These are phyloP conservation scores for Uropetala carovei DNA, from an alignment of 2,888 invertebrate genomes.

Conservation along the genomic window DNA sequence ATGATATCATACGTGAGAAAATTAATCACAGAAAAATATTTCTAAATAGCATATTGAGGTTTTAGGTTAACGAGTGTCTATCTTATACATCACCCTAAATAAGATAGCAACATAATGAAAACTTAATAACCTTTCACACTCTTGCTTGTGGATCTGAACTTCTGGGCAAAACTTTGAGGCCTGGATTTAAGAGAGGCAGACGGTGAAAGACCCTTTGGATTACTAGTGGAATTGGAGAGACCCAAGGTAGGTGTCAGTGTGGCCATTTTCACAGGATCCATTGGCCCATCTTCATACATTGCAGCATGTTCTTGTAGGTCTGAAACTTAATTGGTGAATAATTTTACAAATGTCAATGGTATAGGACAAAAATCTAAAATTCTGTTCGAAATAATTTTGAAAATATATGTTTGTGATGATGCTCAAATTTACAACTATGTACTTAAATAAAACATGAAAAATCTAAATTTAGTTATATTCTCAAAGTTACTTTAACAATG, in stretches of 20 bases:
- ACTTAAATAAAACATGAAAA: no score
- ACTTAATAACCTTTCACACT: constrained; percentile 81
- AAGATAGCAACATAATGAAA: neutral
- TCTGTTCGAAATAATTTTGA: no score
- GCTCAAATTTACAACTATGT: no score
- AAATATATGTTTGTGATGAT: no score
- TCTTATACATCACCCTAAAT: neutral
- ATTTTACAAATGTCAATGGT: neutral
- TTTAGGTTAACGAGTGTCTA: no score
- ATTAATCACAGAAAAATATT: no score
- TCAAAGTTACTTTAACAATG: no score
- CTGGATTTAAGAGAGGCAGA: constrained; percentile 78
- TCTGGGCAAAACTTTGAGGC: constrained; percentile 93
- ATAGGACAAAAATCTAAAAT: neutral
- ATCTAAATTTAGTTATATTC: no score
- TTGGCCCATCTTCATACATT: constrained; percentile 74
- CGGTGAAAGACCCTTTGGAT: constrained; percentile 74
- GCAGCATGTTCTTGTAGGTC: constrained; percentile 80
- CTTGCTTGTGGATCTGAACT: constrained; percentile 89
- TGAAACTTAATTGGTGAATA: constrained; percentile 75
- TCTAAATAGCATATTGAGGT: no score
- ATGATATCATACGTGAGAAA: no score
- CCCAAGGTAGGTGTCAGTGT: constrained; percentile 45
- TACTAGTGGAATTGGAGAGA: constrained; percentile 34
- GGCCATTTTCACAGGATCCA: constrained; percentile 56